phyloP scores from a whole-genome alignment of 2,888 invertebrate species.

The Tipula vernalis region DNA sequence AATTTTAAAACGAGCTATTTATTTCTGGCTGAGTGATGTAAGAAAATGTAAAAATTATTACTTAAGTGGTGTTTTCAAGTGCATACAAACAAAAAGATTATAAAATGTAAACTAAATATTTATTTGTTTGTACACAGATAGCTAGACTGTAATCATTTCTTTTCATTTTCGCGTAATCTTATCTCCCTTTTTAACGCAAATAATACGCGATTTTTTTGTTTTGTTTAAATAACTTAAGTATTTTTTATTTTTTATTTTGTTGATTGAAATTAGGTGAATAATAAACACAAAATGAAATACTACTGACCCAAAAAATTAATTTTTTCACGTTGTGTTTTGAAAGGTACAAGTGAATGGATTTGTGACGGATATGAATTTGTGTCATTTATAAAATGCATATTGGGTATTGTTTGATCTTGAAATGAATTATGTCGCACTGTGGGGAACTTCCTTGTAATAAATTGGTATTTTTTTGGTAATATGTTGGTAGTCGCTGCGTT shows the following conservation, averaged over 20 bases:
- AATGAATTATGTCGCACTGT: neutral
- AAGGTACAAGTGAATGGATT: neutral
- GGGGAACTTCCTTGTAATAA: neutral
- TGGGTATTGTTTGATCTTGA: neutral
- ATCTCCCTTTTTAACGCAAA: neutral
- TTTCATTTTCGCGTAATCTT: neutral
- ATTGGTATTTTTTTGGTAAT: neutral
- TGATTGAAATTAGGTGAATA: neutral
- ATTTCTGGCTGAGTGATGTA: neutral
- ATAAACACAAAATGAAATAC: neutral
- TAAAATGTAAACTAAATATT: neutral
- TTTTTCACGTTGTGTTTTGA: neutral
- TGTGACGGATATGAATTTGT: neutral
- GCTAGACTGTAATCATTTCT: neutral
- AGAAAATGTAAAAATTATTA: neutral
- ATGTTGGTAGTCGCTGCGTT: neutral
- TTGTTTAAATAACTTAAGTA: neutral
- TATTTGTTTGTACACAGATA: neutral
- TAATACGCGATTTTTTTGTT: neutral
- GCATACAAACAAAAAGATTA: neutral
- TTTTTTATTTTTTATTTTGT: neutral
- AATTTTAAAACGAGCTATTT: neutral
- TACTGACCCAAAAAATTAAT: neutral
- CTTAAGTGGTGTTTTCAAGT: neutral
- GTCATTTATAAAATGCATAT: neutral